These are phyloP conservation scores for Xanthorhoe spadicearia DNA, from an alignment of 2,888 invertebrate genomes.

Conservation along the genomic window DNA sequence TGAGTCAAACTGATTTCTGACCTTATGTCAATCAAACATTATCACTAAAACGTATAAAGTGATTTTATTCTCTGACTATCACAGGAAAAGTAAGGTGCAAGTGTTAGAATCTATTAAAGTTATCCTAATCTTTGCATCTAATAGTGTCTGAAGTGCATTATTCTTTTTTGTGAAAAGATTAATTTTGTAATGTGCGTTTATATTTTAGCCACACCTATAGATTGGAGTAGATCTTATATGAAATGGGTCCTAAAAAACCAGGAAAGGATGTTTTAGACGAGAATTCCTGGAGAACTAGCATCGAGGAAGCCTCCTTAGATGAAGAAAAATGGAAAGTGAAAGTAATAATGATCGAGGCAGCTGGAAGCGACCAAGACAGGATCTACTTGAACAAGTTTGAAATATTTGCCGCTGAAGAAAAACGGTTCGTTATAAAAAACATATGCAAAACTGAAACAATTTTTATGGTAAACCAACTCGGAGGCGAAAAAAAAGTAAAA, in stretches of 20 bases:
- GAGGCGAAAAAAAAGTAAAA: slow-evolving; percentile 73
- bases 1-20: too few relatives aligned
- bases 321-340: slow-evolving; percentile 70
- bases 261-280: slow-evolving; percentile 56
- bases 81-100: too few relatives aligned
- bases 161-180: background rate
- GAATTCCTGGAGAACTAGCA: slow-evolving; percentile 61
- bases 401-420: slow-evolving; percentile 68
- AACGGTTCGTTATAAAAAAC: slow-evolving; percentile 76
- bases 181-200: background rate
- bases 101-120: too few relatives aligned
- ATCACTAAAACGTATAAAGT: too few relatives aligned
- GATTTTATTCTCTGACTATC: too few relatives aligned
- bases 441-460: slow-evolving; percentile 78
- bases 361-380: slow-evolving; percentile 73
- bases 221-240: background rate
- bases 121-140: too few relatives aligned
- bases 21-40: too few relatives aligned
- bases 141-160: too few relatives aligned
- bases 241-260: slow-evolving; percentile 68
- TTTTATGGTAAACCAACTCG: slow-evolving; percentile 79
- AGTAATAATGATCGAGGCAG: slow-evolving; percentile 72
- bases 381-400: slow-evolving; percentile 76
- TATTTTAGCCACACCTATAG: too few relatives aligned
- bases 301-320: slow-evolving; percentile 64